Conservation (phyloP, 2,113 vertebrate genomes). For the Kryptolebias marmoratus region DNA sequence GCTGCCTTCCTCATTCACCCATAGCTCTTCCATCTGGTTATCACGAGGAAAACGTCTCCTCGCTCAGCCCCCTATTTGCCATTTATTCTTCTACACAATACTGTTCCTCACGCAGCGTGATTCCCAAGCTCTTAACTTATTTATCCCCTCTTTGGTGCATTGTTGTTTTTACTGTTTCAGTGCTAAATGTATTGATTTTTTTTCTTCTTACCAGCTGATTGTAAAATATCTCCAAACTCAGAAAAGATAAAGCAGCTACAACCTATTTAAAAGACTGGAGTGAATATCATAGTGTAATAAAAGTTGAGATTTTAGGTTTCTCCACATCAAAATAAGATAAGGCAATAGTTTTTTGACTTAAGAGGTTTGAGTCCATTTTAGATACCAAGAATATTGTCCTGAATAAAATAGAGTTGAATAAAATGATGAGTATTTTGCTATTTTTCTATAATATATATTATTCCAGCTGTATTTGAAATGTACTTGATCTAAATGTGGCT, state of each 20-base stretch:
- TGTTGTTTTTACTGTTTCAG: not conserved
- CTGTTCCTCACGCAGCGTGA: not conserved
- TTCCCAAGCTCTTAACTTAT: not conserved
- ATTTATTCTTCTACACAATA: constrained; percentile 1
- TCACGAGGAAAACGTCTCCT: constrained; percentile 10
- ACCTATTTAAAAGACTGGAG: too few species aligned
- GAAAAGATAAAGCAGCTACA: not conserved
- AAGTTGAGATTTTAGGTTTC: not conserved
- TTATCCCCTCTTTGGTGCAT: not conserved
- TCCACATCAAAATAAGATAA: not conserved
- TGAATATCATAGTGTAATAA: too few species aligned
- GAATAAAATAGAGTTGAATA: not conserved
- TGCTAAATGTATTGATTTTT: too few species aligned
- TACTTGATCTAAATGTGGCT: too few species aligned
- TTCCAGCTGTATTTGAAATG: not conserved
- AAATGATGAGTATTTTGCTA: too few species aligned
- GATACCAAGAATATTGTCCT: not conserved
- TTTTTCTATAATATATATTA: too few species aligned
- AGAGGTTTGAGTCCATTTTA: not conserved
- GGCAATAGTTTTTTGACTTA: not conserved
- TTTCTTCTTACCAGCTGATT: not conserved
- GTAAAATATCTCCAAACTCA: not conserved
- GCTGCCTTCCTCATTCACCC: constrained; percentile 26
- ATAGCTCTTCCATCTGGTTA: constrained; percentile 46
- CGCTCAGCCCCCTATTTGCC: constrained; percentile 4